Percentiles rank a stretch among this genome's conserved stretches.
Evolutionary conservation across 2,888 invertebrate species (phyloP).

Genomic region (Amphipyra tragopoginis): DNA sequence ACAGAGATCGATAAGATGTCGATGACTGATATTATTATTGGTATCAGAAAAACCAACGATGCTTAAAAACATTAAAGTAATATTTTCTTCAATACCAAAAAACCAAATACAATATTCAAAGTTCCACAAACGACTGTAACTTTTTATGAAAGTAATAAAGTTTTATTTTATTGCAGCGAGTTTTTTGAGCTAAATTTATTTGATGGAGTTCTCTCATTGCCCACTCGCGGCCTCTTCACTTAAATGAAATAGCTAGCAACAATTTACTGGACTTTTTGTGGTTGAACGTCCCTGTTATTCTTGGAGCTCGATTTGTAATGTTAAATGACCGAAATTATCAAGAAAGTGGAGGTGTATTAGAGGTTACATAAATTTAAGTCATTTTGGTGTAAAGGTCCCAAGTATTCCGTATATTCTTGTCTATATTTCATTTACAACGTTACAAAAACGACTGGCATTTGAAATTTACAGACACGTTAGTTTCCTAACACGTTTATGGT

Average conservation of each 20-base stretch:
- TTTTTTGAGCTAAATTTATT: slow-evolving; percentile 54
- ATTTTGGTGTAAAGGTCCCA: not conserved
- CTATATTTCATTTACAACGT: no score
- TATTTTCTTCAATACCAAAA: slow-evolving; percentile 23
- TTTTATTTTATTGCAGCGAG: slow-evolving; percentile 53
- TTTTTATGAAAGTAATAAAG: slow-evolving; percentile 53
- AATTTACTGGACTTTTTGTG: slow-evolving; percentile 41
- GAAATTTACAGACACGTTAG: no score
- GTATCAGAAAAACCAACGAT: slow-evolving; percentile 1
- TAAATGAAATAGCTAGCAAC: slow-evolving; percentile 40
- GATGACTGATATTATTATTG: not conserved
- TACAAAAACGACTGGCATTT: no score
- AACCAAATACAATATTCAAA: slow-evolving; percentile 42
- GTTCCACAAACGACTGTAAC: slow-evolving; percentile 43
- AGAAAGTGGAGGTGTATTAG: not conserved
- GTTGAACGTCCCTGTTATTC: slow-evolving; percentile 12
- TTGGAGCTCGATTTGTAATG: slow-evolving; percentile 17
- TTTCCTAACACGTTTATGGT: no score
- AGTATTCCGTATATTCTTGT: no score
- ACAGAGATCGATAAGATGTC: not conserved
- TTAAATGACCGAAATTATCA: slow-evolving; percentile 17
- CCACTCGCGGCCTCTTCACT: slow-evolving; percentile 16
- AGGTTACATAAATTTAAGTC: not conserved
- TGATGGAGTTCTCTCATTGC: slow-evolving; percentile 44
- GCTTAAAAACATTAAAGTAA: slow-evolving; percentile 12